Conservation (phyloP, 1,140 invertebrate genomes). For the Aporrectodea caliginosa region DNA sequence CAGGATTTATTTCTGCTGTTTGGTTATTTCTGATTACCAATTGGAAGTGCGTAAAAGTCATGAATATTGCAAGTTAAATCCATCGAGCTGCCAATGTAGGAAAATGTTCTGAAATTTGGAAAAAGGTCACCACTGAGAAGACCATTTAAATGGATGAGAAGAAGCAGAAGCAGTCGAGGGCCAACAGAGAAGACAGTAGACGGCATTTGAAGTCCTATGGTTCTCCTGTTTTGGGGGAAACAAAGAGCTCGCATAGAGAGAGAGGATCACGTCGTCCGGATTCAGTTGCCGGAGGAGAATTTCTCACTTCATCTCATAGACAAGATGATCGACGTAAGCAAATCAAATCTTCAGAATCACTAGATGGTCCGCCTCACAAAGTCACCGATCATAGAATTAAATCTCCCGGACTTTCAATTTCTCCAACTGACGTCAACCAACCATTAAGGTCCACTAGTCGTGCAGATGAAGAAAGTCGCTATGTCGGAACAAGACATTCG, state of each 20-base stretch:
- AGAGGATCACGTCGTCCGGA: not conserved
- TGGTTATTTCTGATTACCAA: too few relatives aligned
- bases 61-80: too few relatives aligned
- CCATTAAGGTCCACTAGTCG: not conserved
- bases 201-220: not conserved
- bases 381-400: not conserved
- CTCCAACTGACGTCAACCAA: not conserved
- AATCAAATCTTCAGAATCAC: not conserved
- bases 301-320: not conserved
- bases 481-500: not conserved
- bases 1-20: too few relatives aligned
- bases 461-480: not conserved
- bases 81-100: too few relatives aligned
- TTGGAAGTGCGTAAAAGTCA: too few relatives aligned
- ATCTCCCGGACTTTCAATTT: not conserved
- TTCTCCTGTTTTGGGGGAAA: not conserved
- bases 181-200: not conserved
- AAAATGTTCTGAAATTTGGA: too few relatives aligned
- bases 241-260: not conserved
- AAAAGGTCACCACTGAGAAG: too few relatives aligned
- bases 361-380: not conserved
- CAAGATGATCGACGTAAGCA: not conserved
- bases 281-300: not conserved
- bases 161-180: not conserved
- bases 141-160: constrained; percentile 3